phyloP scores from a whole-genome alignment of 2,888 invertebrate species.

The Salticus scenicus region DNA sequence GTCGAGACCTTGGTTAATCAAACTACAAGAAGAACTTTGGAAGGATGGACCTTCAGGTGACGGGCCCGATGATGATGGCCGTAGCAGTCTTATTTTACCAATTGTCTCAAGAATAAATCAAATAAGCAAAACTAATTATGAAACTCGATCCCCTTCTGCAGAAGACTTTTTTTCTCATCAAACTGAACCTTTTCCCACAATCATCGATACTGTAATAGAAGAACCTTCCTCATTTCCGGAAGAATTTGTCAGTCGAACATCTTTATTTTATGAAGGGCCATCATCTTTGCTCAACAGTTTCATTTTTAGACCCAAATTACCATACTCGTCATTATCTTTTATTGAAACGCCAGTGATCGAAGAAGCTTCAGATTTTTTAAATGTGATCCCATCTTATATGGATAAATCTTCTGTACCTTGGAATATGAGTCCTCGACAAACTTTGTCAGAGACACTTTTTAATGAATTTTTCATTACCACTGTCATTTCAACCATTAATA shows the following conservation, averaged over 20 bases:
- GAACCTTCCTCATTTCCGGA: conserved; percentile 6
- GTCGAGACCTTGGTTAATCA: conserved; percentile 20
- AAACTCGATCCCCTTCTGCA: conserved; percentile 33
- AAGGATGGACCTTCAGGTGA: conserved; percentile 47
- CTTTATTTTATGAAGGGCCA: conserved; percentile 45
- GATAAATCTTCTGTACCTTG: conserved; percentile 4
- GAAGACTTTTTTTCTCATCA: conserved; percentile 28
- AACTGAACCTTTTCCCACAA: conserved; percentile 20
- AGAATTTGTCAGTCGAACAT: conserved; percentile 35
- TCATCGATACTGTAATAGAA: conserved; percentile 43
- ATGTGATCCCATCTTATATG: conserved; percentile 10
- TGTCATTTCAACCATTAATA: conserved; percentile 63
- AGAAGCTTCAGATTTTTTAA: background rate
- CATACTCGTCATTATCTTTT: background rate
- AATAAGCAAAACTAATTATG: background rate
- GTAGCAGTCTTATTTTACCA: background rate
- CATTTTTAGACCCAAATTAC: conserved; percentile 47
- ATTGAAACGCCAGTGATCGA: conserved; percentile 29
- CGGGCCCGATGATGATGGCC: conserved; percentile 30
- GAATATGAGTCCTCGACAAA: conserved; percentile 34
- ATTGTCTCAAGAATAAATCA: background rate
- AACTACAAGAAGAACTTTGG: conserved; percentile 36
- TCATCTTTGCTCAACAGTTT: conserved; percentile 65
- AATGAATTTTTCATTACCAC: conserved; percentile 46
- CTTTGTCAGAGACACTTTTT: conserved; percentile 17